Conservation (phyloP, 2,888 invertebrate genomes). For the Cyclophora albipunctata region DNA sequence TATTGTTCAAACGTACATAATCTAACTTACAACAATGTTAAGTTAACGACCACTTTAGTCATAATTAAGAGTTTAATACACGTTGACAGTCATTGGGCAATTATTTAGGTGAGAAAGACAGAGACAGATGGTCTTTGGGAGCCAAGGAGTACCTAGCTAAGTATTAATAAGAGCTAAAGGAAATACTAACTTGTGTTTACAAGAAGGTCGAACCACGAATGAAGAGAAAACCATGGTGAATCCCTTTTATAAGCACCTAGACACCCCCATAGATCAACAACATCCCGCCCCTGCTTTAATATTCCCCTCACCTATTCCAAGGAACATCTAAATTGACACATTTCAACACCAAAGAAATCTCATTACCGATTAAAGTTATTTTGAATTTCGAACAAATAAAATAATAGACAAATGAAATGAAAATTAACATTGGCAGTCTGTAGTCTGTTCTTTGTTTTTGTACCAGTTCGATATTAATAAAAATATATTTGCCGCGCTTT, state of each 20-base stretch:
- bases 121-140: no score
- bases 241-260: slow-evolving; percentile 44
- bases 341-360: slow-evolving; percentile 51
- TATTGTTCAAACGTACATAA: no score
- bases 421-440: not conserved
- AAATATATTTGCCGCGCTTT: slow-evolving; percentile 5
- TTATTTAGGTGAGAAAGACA: no score
- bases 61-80: no score
- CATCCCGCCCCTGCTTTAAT: slow-evolving; percentile 64
- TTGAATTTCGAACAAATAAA: slow-evolving; percentile 11
- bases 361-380: slow-evolving; percentile 38
- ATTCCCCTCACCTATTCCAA: slow-evolving; percentile 57
- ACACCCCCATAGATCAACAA: slow-evolving; percentile 33
- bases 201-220: slow-evolving; percentile 28
- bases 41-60: no score
- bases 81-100: no score
- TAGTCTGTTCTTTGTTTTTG: not conserved
- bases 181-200: slow-evolving; percentile 20
- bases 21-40: no score
- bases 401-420: no score
- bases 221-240: slow-evolving; percentile 21
- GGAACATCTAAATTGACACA: slow-evolving; percentile 61
- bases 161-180: not conserved
- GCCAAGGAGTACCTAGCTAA: no score
- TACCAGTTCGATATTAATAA: slow-evolving; percentile 4